These are phyloP conservation scores for Halocynthia aurantium DNA, from an alignment of 23 tunicate species.

Conservation along the genomic window DNA sequence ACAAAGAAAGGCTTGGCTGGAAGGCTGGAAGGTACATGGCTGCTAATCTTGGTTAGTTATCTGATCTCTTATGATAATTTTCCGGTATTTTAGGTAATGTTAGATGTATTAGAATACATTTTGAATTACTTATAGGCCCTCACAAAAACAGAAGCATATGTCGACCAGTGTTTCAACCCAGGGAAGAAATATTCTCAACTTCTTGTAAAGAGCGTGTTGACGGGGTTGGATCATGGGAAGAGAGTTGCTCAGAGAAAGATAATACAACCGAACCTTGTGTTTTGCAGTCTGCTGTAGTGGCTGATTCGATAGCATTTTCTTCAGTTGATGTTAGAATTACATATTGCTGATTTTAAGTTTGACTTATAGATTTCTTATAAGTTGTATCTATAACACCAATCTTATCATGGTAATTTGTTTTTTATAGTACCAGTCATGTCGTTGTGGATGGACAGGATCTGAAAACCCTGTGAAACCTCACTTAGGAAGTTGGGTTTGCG, in stretches of 20 bases:
- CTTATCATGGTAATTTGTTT: too few species aligned
- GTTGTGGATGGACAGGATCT: too few species aligned
- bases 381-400: not conserved
- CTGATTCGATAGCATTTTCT: not conserved
- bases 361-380: not conserved
- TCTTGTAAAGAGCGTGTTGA: slow-evolving; percentile 14
- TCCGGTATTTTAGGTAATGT: too few species aligned
- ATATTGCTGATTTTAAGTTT: not conserved
- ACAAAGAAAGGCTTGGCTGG: too few species aligned
- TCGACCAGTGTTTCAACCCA: slow-evolving; percentile 9
- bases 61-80: too few species aligned
- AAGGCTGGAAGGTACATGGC: too few species aligned
- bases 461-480: too few species aligned
- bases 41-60: too few species aligned
- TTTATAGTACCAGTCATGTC: too few species aligned
- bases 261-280: not conserved
- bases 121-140: too few species aligned
- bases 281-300: not conserved
- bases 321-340: slow-evolving; percentile 4
- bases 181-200: slow-evolving; percentile 3
- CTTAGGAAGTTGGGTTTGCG: too few species aligned
- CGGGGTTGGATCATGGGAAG: slow-evolving; percentile 8
- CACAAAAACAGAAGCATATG: slow-evolving; percentile 5
- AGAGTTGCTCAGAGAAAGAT: not conserved
- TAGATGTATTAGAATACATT: too few species aligned